A percentile compares a stretch with the other conserved stretches of the same genome.
Evolutionary conservation across 1,140 invertebrate genomes (phyloP).

Genomic region (Platyscapa corneri): DNA sequence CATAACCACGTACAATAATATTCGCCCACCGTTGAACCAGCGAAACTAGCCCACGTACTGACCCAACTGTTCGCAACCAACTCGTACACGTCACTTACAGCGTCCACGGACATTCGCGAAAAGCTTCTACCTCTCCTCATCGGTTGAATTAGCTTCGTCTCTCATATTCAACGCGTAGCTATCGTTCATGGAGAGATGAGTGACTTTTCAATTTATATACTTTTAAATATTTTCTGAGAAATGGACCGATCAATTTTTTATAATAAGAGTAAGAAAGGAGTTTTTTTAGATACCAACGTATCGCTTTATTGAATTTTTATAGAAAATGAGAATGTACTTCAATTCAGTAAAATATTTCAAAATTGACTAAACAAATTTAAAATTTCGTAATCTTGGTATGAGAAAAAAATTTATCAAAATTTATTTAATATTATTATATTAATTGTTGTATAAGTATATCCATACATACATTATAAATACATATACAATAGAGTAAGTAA

Average conservation of each 20-base stretch:
- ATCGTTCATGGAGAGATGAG: background rate
- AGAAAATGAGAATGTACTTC: no score
- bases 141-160: background rate
- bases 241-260: background rate
- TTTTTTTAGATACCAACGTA: no score
- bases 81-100: slow-evolving; percentile 51
- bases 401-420: no score
- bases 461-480: no score
- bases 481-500: no score
- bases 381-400: no score
- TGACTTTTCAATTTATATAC: background rate
- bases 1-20: slow-evolving; percentile 53
- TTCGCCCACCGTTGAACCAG: slow-evolving; percentile 44
- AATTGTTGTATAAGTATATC: no score
- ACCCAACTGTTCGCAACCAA: slow-evolving; percentile 13
- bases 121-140: slow-evolving; percentile 4
- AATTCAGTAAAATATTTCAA: background rate
- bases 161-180: background rate
- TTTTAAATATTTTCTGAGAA: background rate
- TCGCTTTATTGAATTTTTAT: no score
- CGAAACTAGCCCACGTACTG: background rate
- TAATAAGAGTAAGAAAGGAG: no score
- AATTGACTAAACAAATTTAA: no score
- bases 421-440: no score
- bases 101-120: slow-evolving; percentile 26